A percentile compares a stretch with the other conserved stretches of the same genome.
Evolutionary conservation across 2,113 vertebrate species (phyloP).

Genomic region (Junco hyemalis): DNA sequence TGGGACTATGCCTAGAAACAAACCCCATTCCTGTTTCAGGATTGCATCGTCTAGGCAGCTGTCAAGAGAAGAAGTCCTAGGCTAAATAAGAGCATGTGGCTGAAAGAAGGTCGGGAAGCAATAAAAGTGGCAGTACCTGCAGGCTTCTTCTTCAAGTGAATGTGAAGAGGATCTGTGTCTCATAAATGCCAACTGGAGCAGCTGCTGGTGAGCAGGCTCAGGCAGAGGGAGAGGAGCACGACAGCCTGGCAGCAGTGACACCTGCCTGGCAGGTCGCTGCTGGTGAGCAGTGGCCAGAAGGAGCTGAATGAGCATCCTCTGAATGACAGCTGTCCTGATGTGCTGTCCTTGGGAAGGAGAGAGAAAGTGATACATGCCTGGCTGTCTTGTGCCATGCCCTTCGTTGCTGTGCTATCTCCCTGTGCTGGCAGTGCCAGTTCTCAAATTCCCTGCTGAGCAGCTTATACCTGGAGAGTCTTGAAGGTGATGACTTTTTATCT

Average conservation of each 20-base stretch:
- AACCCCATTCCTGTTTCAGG: not conserved
- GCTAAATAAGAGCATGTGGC: not conserved
- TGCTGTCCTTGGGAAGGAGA: fast-evolving
- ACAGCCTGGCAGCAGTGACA: not conserved
- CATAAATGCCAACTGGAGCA: not conserved
- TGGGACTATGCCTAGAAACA: not conserved
- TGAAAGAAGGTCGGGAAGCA: not conserved
- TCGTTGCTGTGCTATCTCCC: not conserved
- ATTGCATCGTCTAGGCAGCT: not conserved
- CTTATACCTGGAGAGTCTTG: not conserved
- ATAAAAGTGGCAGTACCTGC: not conserved
- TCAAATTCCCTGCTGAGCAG: not conserved
- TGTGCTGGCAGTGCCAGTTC: not conserved
- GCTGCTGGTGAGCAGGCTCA: not conserved
- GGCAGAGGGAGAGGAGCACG: fast-evolving
- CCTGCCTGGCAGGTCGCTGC: not conserved
- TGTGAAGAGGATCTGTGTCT: not conserved
- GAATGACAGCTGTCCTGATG: not conserved
- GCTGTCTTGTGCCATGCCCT: fast-evolving
- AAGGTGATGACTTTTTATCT: not conserved
- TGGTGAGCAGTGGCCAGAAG: not conserved
- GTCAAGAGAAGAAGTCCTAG: not conserved
- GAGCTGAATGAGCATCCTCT: not conserved
- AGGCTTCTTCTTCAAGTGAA: not conserved
- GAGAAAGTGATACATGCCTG: fast-evolving